Evolutionary conservation across 2,797 vertebrate species (phyloP), one percentile per base, ranked within the genome.

Genomic region (Falco biarmicus): DNA sequence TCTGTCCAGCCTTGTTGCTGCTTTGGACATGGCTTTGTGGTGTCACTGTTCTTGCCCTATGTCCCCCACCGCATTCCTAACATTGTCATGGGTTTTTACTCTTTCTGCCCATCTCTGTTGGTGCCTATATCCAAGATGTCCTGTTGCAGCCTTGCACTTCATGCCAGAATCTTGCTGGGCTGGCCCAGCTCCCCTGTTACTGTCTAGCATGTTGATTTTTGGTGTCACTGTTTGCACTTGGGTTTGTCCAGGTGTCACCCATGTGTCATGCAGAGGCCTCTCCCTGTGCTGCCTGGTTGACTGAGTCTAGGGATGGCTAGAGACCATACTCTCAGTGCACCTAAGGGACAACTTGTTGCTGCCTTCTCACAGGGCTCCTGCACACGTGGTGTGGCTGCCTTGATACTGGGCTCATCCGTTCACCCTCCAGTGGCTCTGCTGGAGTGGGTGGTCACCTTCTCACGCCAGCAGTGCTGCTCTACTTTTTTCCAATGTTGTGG

Each of bases 21-120:
- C 74, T 66, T 41, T 48, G 41, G 66, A 15, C 7, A 17, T 71
- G 11, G 4, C 26, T 54, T 24, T 11, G 9, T 43, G 37, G 11
- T 84, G 78, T 65, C 13, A 3, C 22, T 32, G 25, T 63, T 77
- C 69, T n/a, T 88, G 65, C 50, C 57, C 18, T 9, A 0, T 1
- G 10, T 51, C 14, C 45, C 17, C 12, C 2, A 10, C 28, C 0
- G 0, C 11, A 2, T 65, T 85, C 19, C 28, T 48, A 7, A 29
- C n/a, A 3, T 13, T 34, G 20, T 48, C 19, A 0, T 22, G 17
- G 13, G 4, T 19, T 93, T 91, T 25, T 70, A 43, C 0, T 59
- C 34, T 89, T 81, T 57, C 24, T 57, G 51, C 7, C 54, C 14
- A 8, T 9, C 43, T 68, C 50, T 69, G 3, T 26, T 60, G 45